phyloP scores from a whole-genome alignment of 2,113 vertebrate species.

The Psilopsiagon aurifrons region DNA sequence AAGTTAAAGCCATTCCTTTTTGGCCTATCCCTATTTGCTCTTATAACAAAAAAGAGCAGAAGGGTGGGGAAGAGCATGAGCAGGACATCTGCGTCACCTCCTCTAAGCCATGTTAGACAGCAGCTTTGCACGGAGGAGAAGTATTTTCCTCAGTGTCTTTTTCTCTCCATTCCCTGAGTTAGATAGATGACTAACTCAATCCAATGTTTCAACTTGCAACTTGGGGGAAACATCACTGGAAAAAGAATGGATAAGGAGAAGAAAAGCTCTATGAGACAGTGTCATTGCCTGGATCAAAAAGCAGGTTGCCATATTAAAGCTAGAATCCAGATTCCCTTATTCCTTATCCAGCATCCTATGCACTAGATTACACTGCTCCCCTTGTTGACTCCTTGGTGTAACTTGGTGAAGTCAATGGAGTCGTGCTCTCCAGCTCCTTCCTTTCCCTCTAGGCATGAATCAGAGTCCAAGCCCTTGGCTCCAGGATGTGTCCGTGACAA shows the following conservation, averaged over 20 bases:
- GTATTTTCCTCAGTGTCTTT: not conserved
- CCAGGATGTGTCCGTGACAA: not conserved
- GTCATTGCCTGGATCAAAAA: not conserved
- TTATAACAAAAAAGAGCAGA: not conserved
- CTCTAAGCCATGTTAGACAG: not conserved
- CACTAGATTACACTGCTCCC: not conserved
- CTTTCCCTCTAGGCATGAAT: not conserved
- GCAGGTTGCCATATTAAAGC: not conserved
- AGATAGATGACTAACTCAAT: not conserved
- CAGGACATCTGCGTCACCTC: not conserved
- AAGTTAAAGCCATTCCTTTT: not conserved
- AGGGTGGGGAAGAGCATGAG: not conserved
- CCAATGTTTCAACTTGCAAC: not conserved
- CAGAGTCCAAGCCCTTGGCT: not conserved
- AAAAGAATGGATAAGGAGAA: not conserved
- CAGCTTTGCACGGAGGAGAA: not conserved
- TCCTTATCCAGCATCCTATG: fast-evolving
- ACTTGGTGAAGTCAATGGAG: not conserved
- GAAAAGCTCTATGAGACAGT: not conserved
- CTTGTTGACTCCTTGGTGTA: not conserved
- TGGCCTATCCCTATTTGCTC: not conserved
- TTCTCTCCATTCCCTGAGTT: not conserved
- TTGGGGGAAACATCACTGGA: not conserved
- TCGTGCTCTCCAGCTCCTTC: not conserved
- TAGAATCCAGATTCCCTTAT: not conserved